Evolutionary conservation across 2,797 vertebrate genomes (phyloP).

Genomic region (Delichon dasypus): DNA sequence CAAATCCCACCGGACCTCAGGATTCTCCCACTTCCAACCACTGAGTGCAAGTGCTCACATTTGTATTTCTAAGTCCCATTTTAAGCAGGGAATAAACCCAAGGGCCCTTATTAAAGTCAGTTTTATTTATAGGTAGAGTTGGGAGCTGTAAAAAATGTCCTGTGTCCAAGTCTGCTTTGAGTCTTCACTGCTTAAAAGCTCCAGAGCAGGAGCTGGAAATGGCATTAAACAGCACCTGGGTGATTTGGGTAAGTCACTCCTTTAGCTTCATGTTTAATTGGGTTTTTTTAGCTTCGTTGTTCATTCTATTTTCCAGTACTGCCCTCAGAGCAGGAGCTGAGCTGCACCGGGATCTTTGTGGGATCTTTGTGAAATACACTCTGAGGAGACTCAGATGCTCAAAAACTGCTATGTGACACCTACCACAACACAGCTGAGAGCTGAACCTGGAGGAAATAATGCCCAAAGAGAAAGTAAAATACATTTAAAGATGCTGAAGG

Average conservation of each 20-base stretch:
- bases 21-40: neutral
- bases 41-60: neutral
- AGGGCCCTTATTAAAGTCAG: neutral
- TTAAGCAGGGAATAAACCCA: neutral
- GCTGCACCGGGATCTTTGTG: rapidly evolving
- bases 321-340: neutral
- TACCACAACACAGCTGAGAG: neutral
- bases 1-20: neutral
- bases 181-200: neutral
- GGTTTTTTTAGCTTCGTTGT: neutral
- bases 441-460: neutral
- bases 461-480: neutral
- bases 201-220: neutral
- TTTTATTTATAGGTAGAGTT: neutral
- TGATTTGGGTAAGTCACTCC: neutral
- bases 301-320: neutral
- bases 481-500: neutral
- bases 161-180: neutral
- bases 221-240: neutral
- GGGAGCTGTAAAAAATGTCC: neutral
- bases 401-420: neutral
- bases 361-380: neutral
- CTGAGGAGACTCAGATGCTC: neutral
- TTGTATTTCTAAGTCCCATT: neutral
- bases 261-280: neutral